Base-by-base conservation (phyloP, 2,113 vertebrate species). In the Gracilinanus agilis region DNA sequence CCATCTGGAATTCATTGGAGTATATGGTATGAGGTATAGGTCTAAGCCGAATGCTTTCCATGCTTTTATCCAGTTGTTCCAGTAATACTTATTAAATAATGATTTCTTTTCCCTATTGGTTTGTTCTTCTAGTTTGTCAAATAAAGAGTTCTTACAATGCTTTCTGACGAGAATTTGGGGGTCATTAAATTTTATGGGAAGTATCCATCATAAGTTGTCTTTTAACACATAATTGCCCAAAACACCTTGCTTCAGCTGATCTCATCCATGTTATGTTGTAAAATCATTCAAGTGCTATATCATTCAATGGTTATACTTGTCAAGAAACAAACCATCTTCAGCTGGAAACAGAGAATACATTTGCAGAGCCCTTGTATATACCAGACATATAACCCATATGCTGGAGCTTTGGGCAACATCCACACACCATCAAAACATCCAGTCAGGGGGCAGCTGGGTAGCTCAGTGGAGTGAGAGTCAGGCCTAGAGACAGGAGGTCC, bases 161-260 rank as follows among this genome's bases (percentile, higher is more conserved):
- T 55, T 94, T 88, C 21, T 19, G 89, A 44, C 16, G 89, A 54
- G n/a, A 34, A 75, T 61, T 54, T 49, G 75, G 93, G 56, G 24
- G 24, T 56, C 25, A 12, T 94, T 93, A 93, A 58, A 91, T 67
- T 93, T 10, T 54, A 4, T 94, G 61, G 53, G 58, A 93, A 97
- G 90, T 90, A 89, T 11, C 23, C 53, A 19, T 54, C 25, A 91
- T 96, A 49, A 49, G 49, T 88, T 94, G 54, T 29, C 34, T 44
- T 95, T 94, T 88, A 49, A 92, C 44, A 55, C 90, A 40, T 88
- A 92, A 67, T 93, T 96, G 75, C 40, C 91, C 94, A 91, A 93
- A 89, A 83, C 2, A 91, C 53, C 44, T 53, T 67, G 24, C 27
- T 40, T 55, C n/a, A 95, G 27, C 24, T 92, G 44, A 55, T 93